Evolutionary conservation across 2,113 vertebrate genomes (phyloP).

Genomic region (Cygnus atratus): DNA sequence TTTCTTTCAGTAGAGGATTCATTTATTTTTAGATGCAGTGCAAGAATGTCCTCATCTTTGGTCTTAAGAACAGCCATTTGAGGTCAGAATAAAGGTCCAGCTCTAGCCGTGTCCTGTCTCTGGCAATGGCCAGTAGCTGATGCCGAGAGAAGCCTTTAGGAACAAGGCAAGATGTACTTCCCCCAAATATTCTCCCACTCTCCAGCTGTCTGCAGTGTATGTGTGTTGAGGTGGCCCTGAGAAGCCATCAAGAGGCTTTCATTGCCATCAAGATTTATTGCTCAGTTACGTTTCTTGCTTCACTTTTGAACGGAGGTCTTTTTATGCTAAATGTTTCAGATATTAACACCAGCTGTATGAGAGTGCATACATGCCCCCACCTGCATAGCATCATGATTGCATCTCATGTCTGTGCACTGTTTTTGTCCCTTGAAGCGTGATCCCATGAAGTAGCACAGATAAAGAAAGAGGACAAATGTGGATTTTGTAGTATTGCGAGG

Average conservation of each 20-base stretch:
- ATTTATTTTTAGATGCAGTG: slow-evolving; percentile 16
- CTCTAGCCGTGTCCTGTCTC: not conserved
- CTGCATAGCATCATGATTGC: not conserved
- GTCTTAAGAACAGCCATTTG: slow-evolving; percentile 8
- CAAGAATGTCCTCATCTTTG: slow-evolving; percentile 2
- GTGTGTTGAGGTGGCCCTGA: not conserved
- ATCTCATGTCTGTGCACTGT: not conserved
- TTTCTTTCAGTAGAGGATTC: not conserved
- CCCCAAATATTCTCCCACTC: not conserved
- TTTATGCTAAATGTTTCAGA: not conserved
- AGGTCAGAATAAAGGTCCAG: slow-evolving; percentile 3
- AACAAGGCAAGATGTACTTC: not conserved
- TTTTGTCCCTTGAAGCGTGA: not conserved
- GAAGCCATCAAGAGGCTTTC: not conserved
- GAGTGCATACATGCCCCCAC: not conserved
- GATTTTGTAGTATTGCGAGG: not conserved
- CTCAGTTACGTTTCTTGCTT: not conserved
- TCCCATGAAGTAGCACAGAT: not conserved
- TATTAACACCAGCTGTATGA: not conserved
- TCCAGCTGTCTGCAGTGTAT: not conserved
- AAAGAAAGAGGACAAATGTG: not conserved
- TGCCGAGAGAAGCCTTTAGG: not conserved
- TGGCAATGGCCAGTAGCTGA: not conserved
- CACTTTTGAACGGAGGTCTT: not conserved
- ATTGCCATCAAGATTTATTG: not conserved